Percentiles rank a stretch among this genome's conserved stretches.
Conservation (phyloP, 2,888 invertebrate species). For the Theodoxus fluviatilis region DNA sequence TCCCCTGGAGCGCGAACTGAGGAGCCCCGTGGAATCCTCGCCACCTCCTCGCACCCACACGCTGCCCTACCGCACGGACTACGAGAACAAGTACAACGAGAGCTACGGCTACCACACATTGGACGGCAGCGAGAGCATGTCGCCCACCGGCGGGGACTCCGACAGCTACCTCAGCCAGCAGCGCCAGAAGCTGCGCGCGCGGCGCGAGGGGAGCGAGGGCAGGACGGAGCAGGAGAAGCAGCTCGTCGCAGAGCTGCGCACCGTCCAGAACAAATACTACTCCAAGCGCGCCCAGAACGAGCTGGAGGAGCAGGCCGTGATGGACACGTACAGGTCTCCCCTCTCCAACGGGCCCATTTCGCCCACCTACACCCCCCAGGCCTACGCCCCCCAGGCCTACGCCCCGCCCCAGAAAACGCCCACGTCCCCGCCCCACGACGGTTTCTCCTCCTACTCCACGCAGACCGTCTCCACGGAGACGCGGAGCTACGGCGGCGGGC, state of each 20-base stretch:
- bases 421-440: conserved; percentile 32
- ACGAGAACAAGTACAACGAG: conserved; percentile 46
- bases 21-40: conserved; percentile 20
- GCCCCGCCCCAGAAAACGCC: conserved; percentile 28
- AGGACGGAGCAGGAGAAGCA: conserved; percentile 74
- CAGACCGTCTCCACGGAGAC: conserved; percentile 33
- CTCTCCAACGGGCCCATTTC: conserved; percentile 46
- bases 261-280: conserved; percentile 64
- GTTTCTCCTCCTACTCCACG: conserved; percentile 26
- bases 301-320: conserved; percentile 57
- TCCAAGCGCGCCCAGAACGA: conserved; percentile 71
- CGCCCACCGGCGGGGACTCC: conserved; percentile 35
- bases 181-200: conserved; percentile 56
- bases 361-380: conserved; percentile 38
- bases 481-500: conserved; percentile 30
- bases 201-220: conserved; percentile 46
- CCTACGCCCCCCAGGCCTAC: conserved; percentile 33
- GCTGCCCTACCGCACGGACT: conserved; percentile 54
- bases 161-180: conserved; percentile 63
- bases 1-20: conserved; percentile 30
- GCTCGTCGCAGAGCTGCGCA: conserved; percentile 74
- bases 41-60: conserved; percentile 35
- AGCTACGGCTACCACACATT: conserved; percentile 41
- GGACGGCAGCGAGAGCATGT: conserved; percentile 39
- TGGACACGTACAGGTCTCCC: conserved; percentile 38